A percentile compares a stretch with the other conserved stretches of the same genome.
These are phyloP conservation scores for Protophormia terraenovae DNA, from an alignment of 2,888 invertebrate species.

Conservation along the genomic window DNA sequence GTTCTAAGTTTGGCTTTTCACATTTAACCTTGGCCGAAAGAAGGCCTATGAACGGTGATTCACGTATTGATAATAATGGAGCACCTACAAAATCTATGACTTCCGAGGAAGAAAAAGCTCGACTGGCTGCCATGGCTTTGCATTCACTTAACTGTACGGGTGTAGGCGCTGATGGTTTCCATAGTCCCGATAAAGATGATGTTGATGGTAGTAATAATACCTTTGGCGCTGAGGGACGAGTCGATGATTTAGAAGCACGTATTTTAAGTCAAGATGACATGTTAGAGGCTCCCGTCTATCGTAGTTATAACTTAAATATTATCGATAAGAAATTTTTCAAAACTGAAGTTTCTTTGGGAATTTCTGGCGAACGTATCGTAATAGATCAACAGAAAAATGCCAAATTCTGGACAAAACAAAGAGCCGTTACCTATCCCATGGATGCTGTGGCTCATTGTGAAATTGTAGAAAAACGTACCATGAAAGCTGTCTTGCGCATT, in stretches of 20 bases:
- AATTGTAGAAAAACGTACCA: slow-evolving; percentile 88
- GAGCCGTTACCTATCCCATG: slow-evolving; percentile 92
- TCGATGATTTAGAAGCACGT: slow-evolving; percentile 84
- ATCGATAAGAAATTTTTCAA: slow-evolving; percentile 91
- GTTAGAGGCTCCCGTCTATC: slow-evolving; percentile 93
- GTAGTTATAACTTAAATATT: slow-evolving; percentile 89
- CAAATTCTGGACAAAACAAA: slow-evolving; percentile 87
- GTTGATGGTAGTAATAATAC: slow-evolving; percentile 65
- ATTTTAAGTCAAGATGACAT: slow-evolving; percentile 89
- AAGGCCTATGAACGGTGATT: slow-evolving; percentile 76
- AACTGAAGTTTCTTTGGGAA: slow-evolving; percentile 91
- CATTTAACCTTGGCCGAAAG: slow-evolving; percentile 93
- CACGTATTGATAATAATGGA: slow-evolving; percentile 71
- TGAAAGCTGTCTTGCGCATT: slow-evolving; percentile 88
- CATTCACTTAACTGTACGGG: slow-evolving; percentile 73
- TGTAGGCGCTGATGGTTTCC: slow-evolving; percentile 78
- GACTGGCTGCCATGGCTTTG: slow-evolving; percentile 76
- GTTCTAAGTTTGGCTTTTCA: slow-evolving; percentile 95
- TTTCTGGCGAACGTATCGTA: slow-evolving; percentile 95
- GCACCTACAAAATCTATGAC: slow-evolving; percentile 79
- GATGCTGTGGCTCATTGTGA: slow-evolving; percentile 94
- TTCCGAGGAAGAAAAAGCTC: slow-evolving; percentile 81
- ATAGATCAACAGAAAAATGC: slow-evolving; percentile 88
- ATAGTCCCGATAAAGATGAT: slow-evolving; percentile 68
- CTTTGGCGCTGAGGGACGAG: slow-evolving; percentile 77